Conservation (phyloP, 2,888 invertebrate genomes). For the Synanthedon vespiformis region DNA sequence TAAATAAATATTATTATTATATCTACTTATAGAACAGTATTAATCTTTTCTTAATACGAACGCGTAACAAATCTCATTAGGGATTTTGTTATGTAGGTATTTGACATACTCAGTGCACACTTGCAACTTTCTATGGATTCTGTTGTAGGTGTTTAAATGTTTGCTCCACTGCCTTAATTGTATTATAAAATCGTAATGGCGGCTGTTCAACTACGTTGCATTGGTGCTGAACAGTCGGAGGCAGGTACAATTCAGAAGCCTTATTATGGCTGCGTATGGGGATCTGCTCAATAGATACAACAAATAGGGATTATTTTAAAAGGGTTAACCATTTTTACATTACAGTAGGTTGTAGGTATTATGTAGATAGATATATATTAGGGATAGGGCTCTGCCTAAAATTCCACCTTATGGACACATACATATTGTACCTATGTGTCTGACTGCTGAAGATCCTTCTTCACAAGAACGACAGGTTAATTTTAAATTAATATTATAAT, state of each 20-base stretch:
- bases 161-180: conserved; percentile 30
- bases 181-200: conserved; percentile 59
- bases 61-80: not conserved
- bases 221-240: conserved; percentile 5
- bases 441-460: too few species aligned
- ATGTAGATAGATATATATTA: too few species aligned
- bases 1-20: too few species aligned
- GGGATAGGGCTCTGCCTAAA: too few species aligned
- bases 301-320: conserved; percentile 9
- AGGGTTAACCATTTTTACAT: conserved; percentile 2
- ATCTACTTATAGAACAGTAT: too few species aligned
- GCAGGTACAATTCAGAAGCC: conserved; percentile 15
- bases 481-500: too few species aligned
- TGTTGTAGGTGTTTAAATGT: conserved; percentile 16
- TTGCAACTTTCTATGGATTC: conserved; percentile 47
- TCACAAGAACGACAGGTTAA: too few species aligned
- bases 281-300: conserved; percentile 1
- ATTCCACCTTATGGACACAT: too few species aligned
- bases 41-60: too few species aligned
- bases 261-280: conserved; percentile 11
- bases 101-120: conserved; percentile 24
- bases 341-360: too few species aligned
- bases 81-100: not conserved
- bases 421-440: too few species aligned
- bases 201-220: conserved; percentile 29